phyloP scores from a whole-genome alignment of 2,113 vertebrate species.

The Passer montanus region DNA sequence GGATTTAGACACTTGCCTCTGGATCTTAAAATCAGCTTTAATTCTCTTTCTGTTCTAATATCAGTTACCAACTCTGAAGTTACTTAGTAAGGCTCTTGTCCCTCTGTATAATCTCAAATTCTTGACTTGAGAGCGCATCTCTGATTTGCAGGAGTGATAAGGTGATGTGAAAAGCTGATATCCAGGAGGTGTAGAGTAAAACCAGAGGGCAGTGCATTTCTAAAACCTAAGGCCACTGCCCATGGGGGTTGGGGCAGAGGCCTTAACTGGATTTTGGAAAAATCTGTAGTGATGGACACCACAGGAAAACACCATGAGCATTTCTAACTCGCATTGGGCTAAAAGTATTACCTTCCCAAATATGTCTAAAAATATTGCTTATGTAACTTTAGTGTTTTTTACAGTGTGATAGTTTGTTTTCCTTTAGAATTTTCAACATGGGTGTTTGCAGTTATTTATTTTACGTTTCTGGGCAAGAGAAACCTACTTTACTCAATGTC shows the following conservation, averaged over 20 bases:
- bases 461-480: background rate
- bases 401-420: fast-evolving
- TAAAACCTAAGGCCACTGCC: background rate
- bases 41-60: background rate
- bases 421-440: background rate
- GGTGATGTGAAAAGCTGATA: background rate
- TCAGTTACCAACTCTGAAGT: background rate
- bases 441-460: background rate
- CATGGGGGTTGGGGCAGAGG: fast-evolving
- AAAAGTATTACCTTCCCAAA: background rate
- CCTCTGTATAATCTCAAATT: background rate
- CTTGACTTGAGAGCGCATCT: background rate
- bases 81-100: background rate
- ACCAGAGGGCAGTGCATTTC: background rate
- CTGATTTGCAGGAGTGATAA: background rate
- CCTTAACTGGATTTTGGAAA: background rate
- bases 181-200: background rate
- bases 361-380: background rate
- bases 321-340: fast-evolving
- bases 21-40: background rate
- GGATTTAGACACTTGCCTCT: background rate
- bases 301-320: background rate
- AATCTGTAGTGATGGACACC: background rate
- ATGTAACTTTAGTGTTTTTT: background rate
- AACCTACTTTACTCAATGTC: background rate